Base-by-base conservation (phyloP, 2,888 invertebrate species). In the Caenorhabditis japonica region DNA sequence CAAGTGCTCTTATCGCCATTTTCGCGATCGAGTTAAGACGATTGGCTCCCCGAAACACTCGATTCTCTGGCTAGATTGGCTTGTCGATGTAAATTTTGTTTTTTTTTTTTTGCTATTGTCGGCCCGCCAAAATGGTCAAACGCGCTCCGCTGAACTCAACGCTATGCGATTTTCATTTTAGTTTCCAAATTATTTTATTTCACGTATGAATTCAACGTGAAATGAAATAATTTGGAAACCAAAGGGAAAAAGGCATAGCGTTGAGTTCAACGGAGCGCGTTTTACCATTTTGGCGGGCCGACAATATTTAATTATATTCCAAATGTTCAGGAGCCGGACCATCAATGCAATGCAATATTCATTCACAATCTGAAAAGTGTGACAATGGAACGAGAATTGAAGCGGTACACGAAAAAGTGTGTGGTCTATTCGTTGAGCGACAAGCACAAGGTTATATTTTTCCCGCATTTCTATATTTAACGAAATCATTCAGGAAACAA, bases 341-440 rank as follows among this genome's bases (percentile, higher is more conserved):
- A 74, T 34, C 23, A 34, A n/a, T 74, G 74, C 38, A 74, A 74
- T 23, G 52, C 44, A 3, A 58, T 74, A n/a, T 74, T 74, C 39
- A 49, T 74, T 10, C 60, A 59, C 39, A 49, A 36, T 17, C 33
- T 38, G 8, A 68, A 52, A 13, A 44, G 51, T 38, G 51, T 69
- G 30, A 49, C 44, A 5, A 56, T 62, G 52, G 68, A 74, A 36
- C 19, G 61, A 41, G 68, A 60, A 13, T 12, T 74, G 44, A 74
- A 74, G 39, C 3, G 62, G 23, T 41, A 46, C 58, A 61, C 46
- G 3, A 34, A 30, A n/a, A 74, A 74, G 33, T 74, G 74, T 43
- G 58, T 62, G 13, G 51, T 74, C 0, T 74, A 74, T 27, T 74
- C 74, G 17, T 41, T 74, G 41, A 68, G 68, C 30, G 46, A 61